Percentiles rank a stretch among this genome's conserved stretches.
These are phyloP conservation scores for Lepus oiostolus DNA, from an alignment of 2,797 vertebrate species.

Conservation along the genomic window DNA sequence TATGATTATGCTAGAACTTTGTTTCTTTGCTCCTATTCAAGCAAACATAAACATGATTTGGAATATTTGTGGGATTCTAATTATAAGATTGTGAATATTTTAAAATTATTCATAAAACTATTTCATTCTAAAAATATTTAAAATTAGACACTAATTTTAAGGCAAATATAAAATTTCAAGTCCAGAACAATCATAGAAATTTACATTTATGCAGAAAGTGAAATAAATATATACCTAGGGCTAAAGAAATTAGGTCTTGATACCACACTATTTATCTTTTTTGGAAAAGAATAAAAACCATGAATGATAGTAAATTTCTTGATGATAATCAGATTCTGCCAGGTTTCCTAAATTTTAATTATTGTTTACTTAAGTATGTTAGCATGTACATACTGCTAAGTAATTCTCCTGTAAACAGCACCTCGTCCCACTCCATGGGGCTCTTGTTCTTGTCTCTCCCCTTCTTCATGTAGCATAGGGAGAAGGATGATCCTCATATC, in stretches of 20 bases:
- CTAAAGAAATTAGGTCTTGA: not conserved
- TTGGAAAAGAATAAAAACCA: not conserved
- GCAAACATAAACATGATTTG: conserved; percentile 25
- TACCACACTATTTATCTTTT: not conserved
- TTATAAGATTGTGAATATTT: conserved; percentile 27
- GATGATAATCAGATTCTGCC: not conserved
- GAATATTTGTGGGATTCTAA: conserved; percentile 35
- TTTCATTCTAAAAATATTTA: conserved; percentile 22
- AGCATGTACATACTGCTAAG: not conserved
- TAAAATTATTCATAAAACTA: conserved; percentile 17
- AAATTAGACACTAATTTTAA: not conserved
- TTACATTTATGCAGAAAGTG: not conserved
- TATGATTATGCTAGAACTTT: conserved; percentile 67
- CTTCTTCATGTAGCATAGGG: not conserved
- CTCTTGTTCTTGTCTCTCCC: not conserved
- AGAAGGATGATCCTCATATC: not conserved
- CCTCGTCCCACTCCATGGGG: too few species aligned
- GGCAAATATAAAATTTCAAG: not conserved
- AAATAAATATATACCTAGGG: not conserved
- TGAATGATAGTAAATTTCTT: conserved; percentile 29
- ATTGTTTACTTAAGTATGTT: not conserved
- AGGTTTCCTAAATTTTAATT: not conserved
- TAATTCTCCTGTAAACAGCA: too few species aligned
- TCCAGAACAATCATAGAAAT: not conserved
- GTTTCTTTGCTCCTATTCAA: conserved; percentile 61